Evolutionary conservation across 2,113 vertebrate species (phyloP).

Genomic region (Seriola quinqueradiata): DNA sequence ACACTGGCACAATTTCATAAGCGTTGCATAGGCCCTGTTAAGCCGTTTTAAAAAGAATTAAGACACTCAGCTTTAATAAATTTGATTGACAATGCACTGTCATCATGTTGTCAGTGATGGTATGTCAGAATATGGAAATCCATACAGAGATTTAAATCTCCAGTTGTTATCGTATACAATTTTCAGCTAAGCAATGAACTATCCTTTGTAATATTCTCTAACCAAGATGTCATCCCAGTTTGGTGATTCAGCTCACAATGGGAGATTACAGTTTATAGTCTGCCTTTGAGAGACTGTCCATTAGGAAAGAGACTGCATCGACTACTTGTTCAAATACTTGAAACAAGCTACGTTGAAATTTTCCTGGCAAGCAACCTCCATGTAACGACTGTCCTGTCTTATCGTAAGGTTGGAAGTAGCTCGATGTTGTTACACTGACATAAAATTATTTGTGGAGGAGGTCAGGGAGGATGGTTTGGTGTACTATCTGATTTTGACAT

Average conservation of each 20-base stretch:
- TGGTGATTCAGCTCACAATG: neutral
- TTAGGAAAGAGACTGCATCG: neutral
- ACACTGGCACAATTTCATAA: conserved; percentile 61
- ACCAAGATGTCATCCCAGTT: conserved; percentile 32
- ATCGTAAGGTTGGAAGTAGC: neutral
- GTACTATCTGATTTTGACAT: too few species aligned
- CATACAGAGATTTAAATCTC: conserved; percentile 25
- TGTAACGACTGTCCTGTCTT: neutral
- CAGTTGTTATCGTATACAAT: conserved; percentile 22
- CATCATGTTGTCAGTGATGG: conserved; percentile 35
- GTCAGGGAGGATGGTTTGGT: too few species aligned
- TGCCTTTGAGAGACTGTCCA: neutral
- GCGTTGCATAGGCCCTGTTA: conserved; percentile 32
- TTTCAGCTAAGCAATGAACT: conserved; percentile 10
- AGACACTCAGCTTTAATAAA: conserved; percentile 69
- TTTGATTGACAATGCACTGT: conserved; percentile 58
- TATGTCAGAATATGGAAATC: conserved; percentile 42
- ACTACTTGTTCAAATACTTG: neutral
- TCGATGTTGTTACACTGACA: neutral
- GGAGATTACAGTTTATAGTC: conserved; percentile 4
- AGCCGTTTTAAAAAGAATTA: conserved; percentile 65
- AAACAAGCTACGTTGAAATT: neutral
- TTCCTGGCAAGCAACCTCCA: neutral
- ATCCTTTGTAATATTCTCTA: conserved; percentile 28
- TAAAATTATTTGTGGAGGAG: neutral